phyloP scores from a whole-genome alignment of 1,140 invertebrate species.

The Solenopsis fugax region DNA sequence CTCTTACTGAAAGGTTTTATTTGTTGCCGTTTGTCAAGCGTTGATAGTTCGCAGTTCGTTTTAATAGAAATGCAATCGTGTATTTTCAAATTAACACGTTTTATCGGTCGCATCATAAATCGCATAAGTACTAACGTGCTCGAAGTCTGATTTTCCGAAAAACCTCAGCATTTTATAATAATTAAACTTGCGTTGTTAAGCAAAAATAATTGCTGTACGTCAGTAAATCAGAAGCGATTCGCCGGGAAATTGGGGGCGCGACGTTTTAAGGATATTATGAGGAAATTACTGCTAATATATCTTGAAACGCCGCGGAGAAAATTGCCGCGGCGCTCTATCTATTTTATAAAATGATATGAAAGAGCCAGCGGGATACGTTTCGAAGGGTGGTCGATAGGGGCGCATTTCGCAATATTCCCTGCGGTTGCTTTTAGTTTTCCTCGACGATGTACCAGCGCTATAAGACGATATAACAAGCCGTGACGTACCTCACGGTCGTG shows the following conservation, averaged over 20 bases:
- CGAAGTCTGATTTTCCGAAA: not conserved
- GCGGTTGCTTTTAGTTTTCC: not conserved
- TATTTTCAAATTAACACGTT: conserved; percentile 1
- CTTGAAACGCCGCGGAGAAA: not conserved
- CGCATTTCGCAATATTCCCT: not conserved
- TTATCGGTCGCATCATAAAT: not conserved
- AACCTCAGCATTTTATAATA: not conserved
- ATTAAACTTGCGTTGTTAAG: not conserved
- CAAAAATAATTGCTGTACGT: not conserved
- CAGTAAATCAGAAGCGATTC: conserved; percentile 15
- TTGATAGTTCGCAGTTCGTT: conserved; percentile 11
- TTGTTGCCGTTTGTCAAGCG: not conserved
- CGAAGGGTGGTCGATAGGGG: not conserved
- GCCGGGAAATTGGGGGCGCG: not conserved
- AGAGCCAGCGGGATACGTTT: not conserved
- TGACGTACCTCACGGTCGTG: conserved; percentile 82
- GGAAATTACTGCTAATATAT: not conserved
- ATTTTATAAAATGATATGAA: not conserved
- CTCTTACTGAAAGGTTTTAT: conserved; percentile 14
- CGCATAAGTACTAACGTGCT: not conserved
- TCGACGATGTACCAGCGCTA: not conserved
- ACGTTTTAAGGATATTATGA: conserved; percentile 8
- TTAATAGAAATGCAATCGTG: not conserved
- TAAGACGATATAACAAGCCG: not conserved
- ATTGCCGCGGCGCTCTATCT: not conserved